Base-by-base conservation (phyloP, 2,797 vertebrate species). In the Heterohyrax brucei region DNA sequence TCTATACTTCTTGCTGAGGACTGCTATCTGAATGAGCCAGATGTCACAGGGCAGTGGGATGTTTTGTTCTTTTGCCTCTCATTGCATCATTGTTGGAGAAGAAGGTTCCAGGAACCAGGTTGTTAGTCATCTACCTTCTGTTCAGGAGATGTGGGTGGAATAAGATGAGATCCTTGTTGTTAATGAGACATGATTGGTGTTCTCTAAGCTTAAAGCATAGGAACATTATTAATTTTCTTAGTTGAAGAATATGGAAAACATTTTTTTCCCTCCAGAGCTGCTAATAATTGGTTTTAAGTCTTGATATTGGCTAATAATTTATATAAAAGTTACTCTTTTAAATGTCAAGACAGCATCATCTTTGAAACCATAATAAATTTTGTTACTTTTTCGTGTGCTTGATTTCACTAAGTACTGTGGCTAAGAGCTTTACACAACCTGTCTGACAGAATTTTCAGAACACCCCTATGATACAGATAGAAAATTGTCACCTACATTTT, bases 61-160 rank as follows among this genome's bases (percentile, higher is more conserved):
- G 1, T 8, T 14, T 39, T 64, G 83, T 95, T 72, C 59, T 59
- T 62, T 56, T 68, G 78, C 48, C 39, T 80, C n/a, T 33, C 61
- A 0, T 66, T 9, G 48, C 12, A 0, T 78, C 53, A 9, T 4
- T n/a, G 61, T 79, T 12, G 16, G 10, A 18, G 80, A 94, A 53
- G 77, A 80, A 33, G 39, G 78, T 95, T 48, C 46, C 86, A 48
- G 83, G 80, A 89, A 79, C 53, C 22, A 7, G 89, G 77, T 10
- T 85, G 53, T 85, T 78, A 28, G 48, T 91, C 95, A 80, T 10
- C 93, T 72, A 64, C 91, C 87, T 94, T 89, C 77, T 95, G 66
- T 87, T 73, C 80, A 7, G 68, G 68, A 89, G 80, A 50, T 0
- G 5, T 73, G 66, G 78, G 78, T 2, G n/a, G 59, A 62, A 24